Evolutionary conservation across 2,797 vertebrate species (phyloP), one percentile per base, ranked within the genome.

Genomic region (Catostomus latipinnis): DNA sequence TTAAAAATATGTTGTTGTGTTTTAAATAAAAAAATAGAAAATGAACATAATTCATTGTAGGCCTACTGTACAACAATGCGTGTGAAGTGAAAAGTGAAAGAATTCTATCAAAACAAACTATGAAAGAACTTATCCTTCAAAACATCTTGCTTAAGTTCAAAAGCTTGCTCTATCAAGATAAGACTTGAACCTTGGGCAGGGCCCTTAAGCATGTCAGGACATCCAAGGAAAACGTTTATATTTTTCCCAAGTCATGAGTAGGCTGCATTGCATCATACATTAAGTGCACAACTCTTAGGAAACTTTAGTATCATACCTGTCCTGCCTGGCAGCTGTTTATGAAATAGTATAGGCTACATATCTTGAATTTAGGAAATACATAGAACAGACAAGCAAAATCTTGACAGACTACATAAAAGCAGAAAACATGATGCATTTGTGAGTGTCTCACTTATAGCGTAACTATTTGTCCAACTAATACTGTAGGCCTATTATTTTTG

Each of bases 171-270:
- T 80, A 78, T 81, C 72, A 58, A 65, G 76, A 73, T 76, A 68
- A 68, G 81, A 75, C 67, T 83, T 80, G 66, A 71, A 80, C 43
- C 7, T 46, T 78, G 68, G 76, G 82, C 70, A 9, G 49, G 43
- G 82, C 88, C 81, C 89, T 88, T 5, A 62, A 71, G 75, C 81
- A 61, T 1, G 81, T 43, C 49, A 8, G 16, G 53, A 70, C 76
- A 81, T 80, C 18, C 71, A 22, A 14, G 22, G 43, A n/a, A 2
- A 54, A 54, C 9, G 18, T 52, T 72, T 62, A 62, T 22, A 14
- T 34, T 74, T 67, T 70, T 49, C 45, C 45, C 60, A 72, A 74
- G 52, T 52, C 63, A 78, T 22, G 9, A 72, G 63, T 63, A 34
- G 34, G 34, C 34, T 34, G 2, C 4, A 74, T 76, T 80, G 9